Conservation (phyloP, 2,797 vertebrate genomes). For the Bufotes viridis region DNA sequence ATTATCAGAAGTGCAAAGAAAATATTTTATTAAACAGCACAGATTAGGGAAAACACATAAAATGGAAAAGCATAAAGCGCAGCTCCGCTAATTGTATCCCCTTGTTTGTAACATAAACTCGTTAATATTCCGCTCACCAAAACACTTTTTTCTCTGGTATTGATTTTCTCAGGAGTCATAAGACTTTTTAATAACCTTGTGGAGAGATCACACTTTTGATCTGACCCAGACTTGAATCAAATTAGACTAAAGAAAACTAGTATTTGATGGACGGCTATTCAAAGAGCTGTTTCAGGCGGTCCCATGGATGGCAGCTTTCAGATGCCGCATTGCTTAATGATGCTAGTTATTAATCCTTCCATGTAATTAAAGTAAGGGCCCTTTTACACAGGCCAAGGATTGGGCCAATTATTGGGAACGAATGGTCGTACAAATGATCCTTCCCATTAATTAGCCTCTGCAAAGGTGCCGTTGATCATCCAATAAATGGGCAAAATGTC, state of each 20-base stretch:
- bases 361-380: background rate
- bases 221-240: constrained; percentile 13
- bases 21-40: background rate
- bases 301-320: background rate
- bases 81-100: background rate
- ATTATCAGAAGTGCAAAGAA: background rate
- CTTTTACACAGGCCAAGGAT: too few species aligned
- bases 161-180: constrained; percentile 25
- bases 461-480: too few species aligned
- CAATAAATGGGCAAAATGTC: too few species aligned
- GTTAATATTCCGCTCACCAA: constrained; percentile 2
- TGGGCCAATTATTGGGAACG: too few species aligned
- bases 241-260: constrained; percentile 9
- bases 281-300: background rate
- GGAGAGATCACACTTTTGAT: constrained; percentile 1
- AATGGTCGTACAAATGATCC: too few species aligned
- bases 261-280: background rate
- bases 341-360: background rate
- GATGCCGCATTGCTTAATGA: background rate
- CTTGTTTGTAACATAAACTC: background rate
- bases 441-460: too few species aligned
- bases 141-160: background rate
- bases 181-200: constrained; percentile 26
- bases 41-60: background rate
- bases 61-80: background rate